Conservation (phyloP, 2,797 vertebrate genomes). For the Sebastes oblongus region DNA sequence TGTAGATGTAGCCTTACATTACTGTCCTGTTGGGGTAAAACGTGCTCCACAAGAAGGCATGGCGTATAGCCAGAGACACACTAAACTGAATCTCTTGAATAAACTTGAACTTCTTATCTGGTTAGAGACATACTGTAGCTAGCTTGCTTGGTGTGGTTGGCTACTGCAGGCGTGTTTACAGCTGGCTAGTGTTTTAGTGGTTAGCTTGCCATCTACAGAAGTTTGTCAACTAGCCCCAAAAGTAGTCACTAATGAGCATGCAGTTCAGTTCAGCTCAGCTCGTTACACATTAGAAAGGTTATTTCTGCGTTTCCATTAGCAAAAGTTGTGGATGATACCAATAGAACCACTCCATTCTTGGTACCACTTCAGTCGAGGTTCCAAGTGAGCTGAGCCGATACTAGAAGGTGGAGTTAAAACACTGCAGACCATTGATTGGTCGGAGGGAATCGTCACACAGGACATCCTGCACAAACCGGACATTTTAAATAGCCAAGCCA, state of each 20-base stretch:
- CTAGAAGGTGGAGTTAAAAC: no score
- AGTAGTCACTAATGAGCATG: neutral
- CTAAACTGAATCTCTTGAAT: neutral
- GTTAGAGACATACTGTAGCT: neutral
- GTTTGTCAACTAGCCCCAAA: neutral
- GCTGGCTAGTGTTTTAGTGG: neutral
- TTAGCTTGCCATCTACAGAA: neutral
- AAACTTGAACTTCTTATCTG: neutral
- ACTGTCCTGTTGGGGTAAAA: neutral
- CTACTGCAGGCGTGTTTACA: neutral
- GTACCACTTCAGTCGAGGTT: no score
- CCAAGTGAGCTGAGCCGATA: no score
- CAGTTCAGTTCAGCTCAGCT: no score
- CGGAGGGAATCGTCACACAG: no score
- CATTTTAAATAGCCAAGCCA: no score
- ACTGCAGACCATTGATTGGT: no score
- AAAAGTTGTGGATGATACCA: no score
- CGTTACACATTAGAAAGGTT: no score
- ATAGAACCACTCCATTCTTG: no score
- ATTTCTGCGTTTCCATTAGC: no score
- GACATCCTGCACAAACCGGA: no score
- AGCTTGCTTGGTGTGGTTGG: neutral
- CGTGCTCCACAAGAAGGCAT: neutral
- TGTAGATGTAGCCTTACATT: neutral
- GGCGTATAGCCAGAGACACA: neutral